These are phyloP conservation scores for Aphaenogaster rudis DNA, from an alignment of 1,140 invertebrate genomes.

Conservation along the genomic window DNA sequence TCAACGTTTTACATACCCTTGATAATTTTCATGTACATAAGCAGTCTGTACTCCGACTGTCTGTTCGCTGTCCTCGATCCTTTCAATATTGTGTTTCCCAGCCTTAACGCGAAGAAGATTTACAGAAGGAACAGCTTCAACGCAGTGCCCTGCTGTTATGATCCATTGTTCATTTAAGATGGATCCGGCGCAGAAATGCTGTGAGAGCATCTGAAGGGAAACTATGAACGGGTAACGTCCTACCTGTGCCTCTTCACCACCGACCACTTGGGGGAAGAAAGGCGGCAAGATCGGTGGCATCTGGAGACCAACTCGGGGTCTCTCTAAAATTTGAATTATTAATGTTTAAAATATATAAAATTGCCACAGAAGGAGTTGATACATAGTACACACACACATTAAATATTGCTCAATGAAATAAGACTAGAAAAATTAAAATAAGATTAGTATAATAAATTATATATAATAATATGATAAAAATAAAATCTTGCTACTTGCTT, in stretches of 20 bases:
- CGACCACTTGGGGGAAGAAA: constrained; percentile 80
- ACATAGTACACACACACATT: not conserved
- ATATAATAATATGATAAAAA: not conserved
- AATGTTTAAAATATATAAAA: not conserved
- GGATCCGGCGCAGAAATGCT: constrained; percentile 88
- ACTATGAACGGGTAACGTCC: constrained; percentile 86
- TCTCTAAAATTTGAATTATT: constrained; percentile 32
- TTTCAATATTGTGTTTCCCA: constrained; percentile 78
- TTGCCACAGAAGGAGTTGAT: not conserved
- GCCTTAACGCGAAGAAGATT: constrained; percentile 73
- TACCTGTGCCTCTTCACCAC: constrained; percentile 83
- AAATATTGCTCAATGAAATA: too few relatives aligned
- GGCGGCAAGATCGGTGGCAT: not conserved
- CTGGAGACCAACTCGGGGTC: constrained; percentile 22
- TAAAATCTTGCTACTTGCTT: not conserved
- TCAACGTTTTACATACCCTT: constrained; percentile 81
- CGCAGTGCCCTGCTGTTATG: constrained; percentile 88
- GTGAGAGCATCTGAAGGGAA: constrained; percentile 81
- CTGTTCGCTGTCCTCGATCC: constrained; percentile 85
- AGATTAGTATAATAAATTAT: too few relatives aligned
- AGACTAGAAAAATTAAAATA: not conserved
- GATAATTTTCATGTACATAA: constrained; percentile 86
- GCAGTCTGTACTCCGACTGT: constrained; percentile 78
- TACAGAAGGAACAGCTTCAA: constrained; percentile 74
- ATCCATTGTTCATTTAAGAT: constrained; percentile 87